These are phyloP conservation scores for Syrmaticus mikado DNA, from an alignment of 2,113 vertebrate species.

Conservation along the genomic window DNA sequence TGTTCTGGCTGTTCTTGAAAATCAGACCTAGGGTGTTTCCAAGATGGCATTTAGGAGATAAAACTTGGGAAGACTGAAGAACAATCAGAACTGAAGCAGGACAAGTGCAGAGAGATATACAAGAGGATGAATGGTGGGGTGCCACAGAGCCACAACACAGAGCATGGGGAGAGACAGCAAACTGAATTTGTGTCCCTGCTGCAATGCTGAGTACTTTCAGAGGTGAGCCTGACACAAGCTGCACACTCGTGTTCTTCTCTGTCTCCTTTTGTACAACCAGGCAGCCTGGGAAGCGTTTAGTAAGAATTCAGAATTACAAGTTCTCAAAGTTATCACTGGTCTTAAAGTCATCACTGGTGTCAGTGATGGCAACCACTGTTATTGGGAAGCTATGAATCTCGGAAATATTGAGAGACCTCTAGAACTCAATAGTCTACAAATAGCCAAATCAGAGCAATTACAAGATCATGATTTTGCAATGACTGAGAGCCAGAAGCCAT, in stretches of 20 bases:
- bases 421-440: not conserved
- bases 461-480: constrained; percentile 15
- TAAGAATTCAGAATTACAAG: not conserved
- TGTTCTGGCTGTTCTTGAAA: not conserved
- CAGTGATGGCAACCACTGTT: not conserved
- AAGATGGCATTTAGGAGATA: not conserved
- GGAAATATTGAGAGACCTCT: not conserved
- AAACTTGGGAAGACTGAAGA: not conserved
- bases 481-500: constrained; percentile 34
- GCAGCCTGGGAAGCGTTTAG: not conserved
- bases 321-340: not conserved
- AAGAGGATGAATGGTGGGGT: not conserved
- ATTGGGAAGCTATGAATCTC: not conserved
- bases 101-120: accelerated
- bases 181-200: accelerated
- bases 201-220: not conserved
- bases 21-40: not conserved
- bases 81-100: not conserved
- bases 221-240: not conserved
- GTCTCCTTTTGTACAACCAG: not conserved
- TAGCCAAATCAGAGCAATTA: constrained; percentile 34
- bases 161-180: not conserved
- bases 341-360: not conserved
- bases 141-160: not conserved
- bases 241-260: not conserved